phyloP scores from a whole-genome alignment of 2,113 vertebrate genomes.

The Strix aluco region DNA sequence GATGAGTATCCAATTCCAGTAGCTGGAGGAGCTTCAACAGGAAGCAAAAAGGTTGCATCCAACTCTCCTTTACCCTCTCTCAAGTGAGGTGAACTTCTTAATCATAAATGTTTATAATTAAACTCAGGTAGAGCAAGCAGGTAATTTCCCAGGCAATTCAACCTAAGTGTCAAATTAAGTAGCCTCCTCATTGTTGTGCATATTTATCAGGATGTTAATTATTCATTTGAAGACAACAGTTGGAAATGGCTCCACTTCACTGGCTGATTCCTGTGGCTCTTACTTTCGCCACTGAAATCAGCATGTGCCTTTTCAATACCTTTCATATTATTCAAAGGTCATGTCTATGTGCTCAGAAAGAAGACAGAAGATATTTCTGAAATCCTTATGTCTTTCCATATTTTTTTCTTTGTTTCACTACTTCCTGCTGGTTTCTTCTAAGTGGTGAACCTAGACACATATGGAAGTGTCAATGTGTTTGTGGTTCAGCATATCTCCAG shows the following conservation, averaged over 20 bases:
- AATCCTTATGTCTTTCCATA: not conserved
- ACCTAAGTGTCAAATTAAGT: not conserved
- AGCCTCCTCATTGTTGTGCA: not conserved
- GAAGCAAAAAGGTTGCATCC: not conserved
- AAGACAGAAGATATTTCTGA: not conserved
- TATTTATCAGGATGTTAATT: not conserved
- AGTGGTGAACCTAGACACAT: rapidly evolving
- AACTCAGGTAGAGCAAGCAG: not conserved
- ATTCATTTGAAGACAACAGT: not conserved
- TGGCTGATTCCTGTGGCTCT: not conserved
- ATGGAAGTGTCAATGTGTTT: not conserved
- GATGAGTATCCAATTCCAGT: not conserved
- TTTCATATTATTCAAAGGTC: not conserved
- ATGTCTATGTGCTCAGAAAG: not conserved
- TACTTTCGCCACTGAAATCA: not conserved
- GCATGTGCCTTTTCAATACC: not conserved
- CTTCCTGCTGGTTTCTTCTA: not conserved
- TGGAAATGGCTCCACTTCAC: not conserved
- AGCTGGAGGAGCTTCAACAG: not conserved
- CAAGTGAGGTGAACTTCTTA: not conserved
- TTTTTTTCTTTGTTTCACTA: not conserved
- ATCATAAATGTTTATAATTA: not conserved
- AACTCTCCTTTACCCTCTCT: not conserved
- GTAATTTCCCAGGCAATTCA: not conserved
- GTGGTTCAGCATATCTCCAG: not conserved